Percentiles rank a stretch among this genome's conserved stretches.
phyloP scores from a whole-genome alignment of 2,888 invertebrate species.

The Melinopterus prodromus region DNA sequence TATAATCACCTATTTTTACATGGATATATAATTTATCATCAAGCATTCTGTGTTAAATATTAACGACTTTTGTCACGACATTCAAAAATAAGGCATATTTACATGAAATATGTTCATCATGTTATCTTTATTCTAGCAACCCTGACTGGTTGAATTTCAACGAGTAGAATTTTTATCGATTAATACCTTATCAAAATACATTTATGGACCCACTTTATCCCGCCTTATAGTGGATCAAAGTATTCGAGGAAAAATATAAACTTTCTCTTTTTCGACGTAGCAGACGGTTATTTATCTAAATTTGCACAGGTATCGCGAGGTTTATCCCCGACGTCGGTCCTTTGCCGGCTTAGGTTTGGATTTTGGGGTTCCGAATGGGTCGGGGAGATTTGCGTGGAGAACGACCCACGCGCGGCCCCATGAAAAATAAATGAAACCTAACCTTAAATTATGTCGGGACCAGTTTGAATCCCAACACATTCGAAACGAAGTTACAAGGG shows the following conservation, averaged over 20 bases:
- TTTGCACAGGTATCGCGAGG: not conserved
- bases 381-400: not conserved
- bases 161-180: not conserved
- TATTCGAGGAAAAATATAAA: not conserved
- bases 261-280: not conserved
- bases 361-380: not conserved
- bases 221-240: not conserved
- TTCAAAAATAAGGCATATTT: too few species aligned
- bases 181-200: not conserved
- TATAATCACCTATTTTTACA: too few species aligned
- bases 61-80: too few species aligned
- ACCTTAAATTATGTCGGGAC: slow-evolving; percentile 4
- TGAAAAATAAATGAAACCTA: slow-evolving; percentile 4
- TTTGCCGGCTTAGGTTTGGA: not conserved
- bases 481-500: not conserved
- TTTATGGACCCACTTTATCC: not conserved
- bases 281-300: slow-evolving; percentile 4
- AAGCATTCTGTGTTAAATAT: too few species aligned
- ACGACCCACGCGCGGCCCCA: not conserved
- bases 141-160: not conserved
- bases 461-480: not conserved
- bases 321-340: not conserved
- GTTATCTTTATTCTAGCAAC: too few species aligned
- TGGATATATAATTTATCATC: too few species aligned
- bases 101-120: too few species aligned